phyloP scores from a whole-genome alignment of 1,140 invertebrate species.

The Lineus longissimus region DNA sequence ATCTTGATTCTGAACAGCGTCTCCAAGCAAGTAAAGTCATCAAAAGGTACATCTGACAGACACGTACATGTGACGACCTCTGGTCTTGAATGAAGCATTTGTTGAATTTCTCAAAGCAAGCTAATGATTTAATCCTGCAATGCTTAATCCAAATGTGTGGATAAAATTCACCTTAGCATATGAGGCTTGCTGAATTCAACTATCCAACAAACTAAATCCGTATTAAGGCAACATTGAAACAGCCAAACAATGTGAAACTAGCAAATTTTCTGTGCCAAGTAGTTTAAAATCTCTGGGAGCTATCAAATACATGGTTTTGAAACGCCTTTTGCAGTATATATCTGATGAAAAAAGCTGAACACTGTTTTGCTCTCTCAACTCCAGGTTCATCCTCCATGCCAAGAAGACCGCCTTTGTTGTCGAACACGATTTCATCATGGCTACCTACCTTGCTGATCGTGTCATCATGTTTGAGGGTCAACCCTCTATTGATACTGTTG shows the following conservation, averaged over 20 bases:
- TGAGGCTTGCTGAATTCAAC: too few species aligned
- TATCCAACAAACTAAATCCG: too few species aligned
- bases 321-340: not conserved
- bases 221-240: too few species aligned
- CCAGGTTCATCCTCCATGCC: slow-evolving; percentile 94
- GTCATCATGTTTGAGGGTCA: slow-evolving; percentile 97
- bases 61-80: not conserved
- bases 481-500: slow-evolving; percentile 82
- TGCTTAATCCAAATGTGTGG: too few species aligned
- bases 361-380: slow-evolving; percentile 13
- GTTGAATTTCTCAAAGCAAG: too few species aligned
- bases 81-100: too few species aligned
- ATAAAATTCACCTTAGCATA: too few species aligned
- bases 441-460: slow-evolving; percentile 96
- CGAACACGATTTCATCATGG: slow-evolving; percentile 99
- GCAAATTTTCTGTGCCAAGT: too few species aligned
- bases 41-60: slow-evolving; percentile 67
- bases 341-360: not conserved
- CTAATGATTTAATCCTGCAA: too few species aligned
- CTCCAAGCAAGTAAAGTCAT: slow-evolving; percentile 98
- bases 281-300: too few species aligned
- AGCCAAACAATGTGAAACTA: too few species aligned
- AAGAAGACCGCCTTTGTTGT: slow-evolving; percentile 99
- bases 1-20: slow-evolving; percentile 99
- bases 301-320: too few species aligned